Base-by-base conservation (phyloP, 1,140 invertebrate genomes). In the Cyphomyrmex costatus region DNA sequence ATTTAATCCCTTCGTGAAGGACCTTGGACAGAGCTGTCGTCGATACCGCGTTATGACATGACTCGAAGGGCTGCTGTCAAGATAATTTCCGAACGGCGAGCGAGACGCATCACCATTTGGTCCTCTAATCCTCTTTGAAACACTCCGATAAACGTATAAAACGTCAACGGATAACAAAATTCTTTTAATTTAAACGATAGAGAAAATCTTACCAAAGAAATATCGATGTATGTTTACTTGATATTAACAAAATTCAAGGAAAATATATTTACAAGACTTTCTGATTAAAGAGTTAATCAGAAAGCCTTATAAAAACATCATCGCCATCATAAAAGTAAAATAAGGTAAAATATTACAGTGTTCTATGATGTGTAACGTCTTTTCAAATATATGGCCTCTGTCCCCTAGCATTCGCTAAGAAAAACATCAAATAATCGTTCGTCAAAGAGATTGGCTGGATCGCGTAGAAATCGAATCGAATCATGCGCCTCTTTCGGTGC, bases 391-490 rank as follows among this genome's bases (percentile, higher is more conserved):
- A 70, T 33, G 36, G 14, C 19, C 56, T 36, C 53, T 49, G 5
- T 80, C 56, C n/a, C 42, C 12, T 21, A 27, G 78, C 21, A 27
- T 70, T 36, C 63, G 21, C 24, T 46, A 46, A 21, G 79, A 74
- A 78, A 65, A 83, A 83, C 42, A 83, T 74, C 36, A 83, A 83
- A 83, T 83, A 73, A 83, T 83, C 53, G 36, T 66, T 42, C 16
- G 53, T 89, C 74, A 76, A 89, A 89, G 68, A 53, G 87, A 89
- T 80, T 61, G 79, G 79, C 36, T 53, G 87, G 76, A 61, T 63
- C 51, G 63, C 58, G 63, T 36, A 76, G 73, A 84, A 86, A 90
- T 90, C 88, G 85, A 90, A 90, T 90, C 88, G 88, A 89, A 90
- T 86, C 77, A 86, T 88, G 85, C 79, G 66, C 78, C 83, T 89